These are phyloP conservation scores for Channa maculata DNA, from an alignment of 2,113 vertebrate genomes.

Conservation along the genomic window DNA sequence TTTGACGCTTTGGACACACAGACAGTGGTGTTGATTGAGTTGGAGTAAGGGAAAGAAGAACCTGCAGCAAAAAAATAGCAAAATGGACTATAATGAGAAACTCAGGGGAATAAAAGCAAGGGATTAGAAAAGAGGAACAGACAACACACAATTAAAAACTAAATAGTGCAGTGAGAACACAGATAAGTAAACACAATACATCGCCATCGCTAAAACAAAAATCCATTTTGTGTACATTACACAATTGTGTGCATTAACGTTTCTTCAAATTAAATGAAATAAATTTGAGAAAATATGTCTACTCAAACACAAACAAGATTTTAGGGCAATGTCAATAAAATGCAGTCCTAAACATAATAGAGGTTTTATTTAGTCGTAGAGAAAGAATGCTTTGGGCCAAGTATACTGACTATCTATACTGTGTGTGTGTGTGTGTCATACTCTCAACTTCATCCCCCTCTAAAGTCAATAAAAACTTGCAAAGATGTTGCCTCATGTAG, in stretches of 20 bases:
- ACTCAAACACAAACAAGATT: not conserved
- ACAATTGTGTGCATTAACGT: not conserved
- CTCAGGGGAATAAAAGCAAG: conserved; percentile 41
- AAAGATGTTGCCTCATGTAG: conserved; percentile 45
- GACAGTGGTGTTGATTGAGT: conserved; percentile 45
- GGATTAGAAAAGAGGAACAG: conserved; percentile 26
- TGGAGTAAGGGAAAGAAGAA: conserved; percentile 35
- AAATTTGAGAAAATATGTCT: not conserved
- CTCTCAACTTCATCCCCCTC: conserved; percentile 46
- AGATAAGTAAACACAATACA: conserved; percentile 17
- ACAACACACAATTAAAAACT: conserved; percentile 11
- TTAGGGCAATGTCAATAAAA: not conserved
- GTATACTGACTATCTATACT: not conserved
- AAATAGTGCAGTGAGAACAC: not conserved
- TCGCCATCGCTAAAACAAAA: conserved; percentile 11
- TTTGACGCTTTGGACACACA: conserved; percentile 54
- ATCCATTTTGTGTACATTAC: not conserved
- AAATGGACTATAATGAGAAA: conserved; percentile 40
- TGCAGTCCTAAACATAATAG: not conserved
- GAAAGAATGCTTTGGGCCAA: not conserved
- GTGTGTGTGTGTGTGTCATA: not conserved
- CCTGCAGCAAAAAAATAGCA: conserved; percentile 36
- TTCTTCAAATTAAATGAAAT: not conserved
- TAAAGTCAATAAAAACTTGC: conserved; percentile 42
- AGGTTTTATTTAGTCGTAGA: conserved; percentile 2